A percentile compares a stretch with the other conserved stretches of the same genome.
Evolutionary conservation across 2,888 invertebrate species (phyloP).

Genomic region (Spilarctia lutea): DNA sequence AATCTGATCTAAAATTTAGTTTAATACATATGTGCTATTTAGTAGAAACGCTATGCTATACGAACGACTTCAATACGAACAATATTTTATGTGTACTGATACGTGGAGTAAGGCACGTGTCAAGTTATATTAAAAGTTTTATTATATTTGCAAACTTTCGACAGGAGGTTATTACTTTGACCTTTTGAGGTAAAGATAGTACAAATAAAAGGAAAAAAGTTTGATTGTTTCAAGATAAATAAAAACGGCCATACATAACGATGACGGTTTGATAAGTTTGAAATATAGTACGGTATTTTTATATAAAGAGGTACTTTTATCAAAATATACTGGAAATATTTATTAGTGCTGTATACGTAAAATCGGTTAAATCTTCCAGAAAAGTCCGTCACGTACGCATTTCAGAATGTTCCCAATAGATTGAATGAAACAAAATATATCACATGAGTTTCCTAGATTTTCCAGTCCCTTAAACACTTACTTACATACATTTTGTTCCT

Average conservation of each 20-base stretch:
- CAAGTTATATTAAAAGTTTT: constrained; percentile 44
- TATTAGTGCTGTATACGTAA: background rate
- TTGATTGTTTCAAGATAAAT: background rate
- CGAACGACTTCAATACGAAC: background rate
- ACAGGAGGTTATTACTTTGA: constrained; percentile 19
- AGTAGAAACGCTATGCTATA: background rate
- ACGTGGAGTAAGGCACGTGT: constrained; percentile 22
- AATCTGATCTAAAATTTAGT: no score
- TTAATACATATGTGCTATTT: no score
- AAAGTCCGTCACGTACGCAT: background rate
- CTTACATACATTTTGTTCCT: constrained; percentile 35
- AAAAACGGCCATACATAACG: background rate
- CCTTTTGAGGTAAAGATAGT: background rate
- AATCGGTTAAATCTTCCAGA: background rate
- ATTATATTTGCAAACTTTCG: constrained; percentile 30
- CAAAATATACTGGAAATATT: no score
- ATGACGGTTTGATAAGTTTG: no score
- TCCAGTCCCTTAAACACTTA: background rate
- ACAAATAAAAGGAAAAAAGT: background rate
- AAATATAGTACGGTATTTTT: no score
- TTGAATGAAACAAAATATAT: background rate
- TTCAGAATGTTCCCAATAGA: background rate
- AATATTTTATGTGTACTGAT: constrained; percentile 23
- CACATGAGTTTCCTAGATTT: background rate
- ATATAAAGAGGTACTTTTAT: no score